Evolutionary conservation across 2,797 vertebrate species (phyloP), one percentile per base, ranked within the genome.

Genomic region (Hippocampus kuda): DNA sequence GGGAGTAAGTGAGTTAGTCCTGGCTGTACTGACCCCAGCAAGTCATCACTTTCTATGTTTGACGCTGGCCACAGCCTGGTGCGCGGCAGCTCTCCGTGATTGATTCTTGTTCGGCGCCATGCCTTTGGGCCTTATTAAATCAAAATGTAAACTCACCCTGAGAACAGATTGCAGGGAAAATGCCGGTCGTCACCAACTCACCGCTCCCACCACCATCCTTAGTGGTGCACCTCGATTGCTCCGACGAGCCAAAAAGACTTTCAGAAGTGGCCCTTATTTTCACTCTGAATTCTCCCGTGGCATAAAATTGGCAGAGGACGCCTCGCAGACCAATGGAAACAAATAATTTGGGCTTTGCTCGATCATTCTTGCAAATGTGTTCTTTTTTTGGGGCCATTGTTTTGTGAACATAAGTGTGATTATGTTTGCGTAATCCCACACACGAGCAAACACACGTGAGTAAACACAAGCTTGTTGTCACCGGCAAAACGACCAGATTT

Each of bases 61-160:
- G n/a, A 24, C 24, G 41, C 65, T 68, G 75, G 77, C 79, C 80
- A 69, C 30, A 74, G 75, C 68, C 75, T 81, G 22, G 63, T 83
- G 84, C 76, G 69, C 72, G 73, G 56, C 72, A 77, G 73, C 73
- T 65, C 68, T 7, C 62, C 78, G 85, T 88, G 85, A 91, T 88
- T 88, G 84, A 89, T 90, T 90, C 85, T 86, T 87, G 86, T 89
- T 88, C 69, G 76, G 69, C 81, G 86, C 79, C 78, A 84, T 87
- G 87, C 87, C 86, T 88, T 77, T 88, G 86, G 87, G 85, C 84
- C 83, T 90, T 87, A 89, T 89, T 89, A 88, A 90, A 89, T 89
- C 80, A 86, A 89, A 87, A 91, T 88, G 88, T 87, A 87, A 88
- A 90, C 84, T 85, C 86, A 77, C 74, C 83, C 78, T 80, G 78